Percentiles rank a stretch among this genome's conserved stretches.
These are phyloP conservation scores for Neotragus pygmaeus DNA, from an alignment of 2,113 vertebrate species.

Conservation along the genomic window DNA sequence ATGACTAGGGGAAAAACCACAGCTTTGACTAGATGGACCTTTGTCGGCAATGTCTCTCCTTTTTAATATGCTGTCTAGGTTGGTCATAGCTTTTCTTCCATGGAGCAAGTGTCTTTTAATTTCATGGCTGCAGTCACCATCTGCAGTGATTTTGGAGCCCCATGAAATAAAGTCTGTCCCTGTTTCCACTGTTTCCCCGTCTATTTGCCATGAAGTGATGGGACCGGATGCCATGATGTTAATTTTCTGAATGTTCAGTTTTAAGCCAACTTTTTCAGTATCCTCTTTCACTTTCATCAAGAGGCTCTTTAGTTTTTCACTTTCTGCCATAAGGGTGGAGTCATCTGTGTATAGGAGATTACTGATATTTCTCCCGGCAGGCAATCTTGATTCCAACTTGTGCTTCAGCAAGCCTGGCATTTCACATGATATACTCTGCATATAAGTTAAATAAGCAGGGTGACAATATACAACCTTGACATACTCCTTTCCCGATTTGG, in stretches of 20 bases:
- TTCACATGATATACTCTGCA: neutral
- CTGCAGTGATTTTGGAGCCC: neutral
- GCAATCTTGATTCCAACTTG: neutral
- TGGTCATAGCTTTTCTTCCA: neutral
- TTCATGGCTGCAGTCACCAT: neutral
- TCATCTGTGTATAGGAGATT: neutral
- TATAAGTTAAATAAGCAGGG: neutral
- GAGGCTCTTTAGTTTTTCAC: neutral
- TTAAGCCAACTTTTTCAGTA: neutral
- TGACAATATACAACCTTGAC: neutral
- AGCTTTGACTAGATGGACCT: neutral
- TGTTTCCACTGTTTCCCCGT: neutral
- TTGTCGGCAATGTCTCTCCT: neutral
- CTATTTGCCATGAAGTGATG: neutral
- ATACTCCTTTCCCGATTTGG: neutral
- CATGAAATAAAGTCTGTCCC: neutral
- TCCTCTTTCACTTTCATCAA: neutral
- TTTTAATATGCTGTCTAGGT: neutral
- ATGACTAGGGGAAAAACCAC: neutral
- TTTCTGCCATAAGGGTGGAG: neutral
- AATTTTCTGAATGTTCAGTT: neutral
- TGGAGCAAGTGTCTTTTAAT: neutral
- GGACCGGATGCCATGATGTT: neutral
- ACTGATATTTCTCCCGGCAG: neutral
- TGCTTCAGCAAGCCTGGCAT: neutral